These are phyloP conservation scores for Antrozous pallidus DNA, from an alignment of 2,797 vertebrate species.

Conservation along the genomic window DNA sequence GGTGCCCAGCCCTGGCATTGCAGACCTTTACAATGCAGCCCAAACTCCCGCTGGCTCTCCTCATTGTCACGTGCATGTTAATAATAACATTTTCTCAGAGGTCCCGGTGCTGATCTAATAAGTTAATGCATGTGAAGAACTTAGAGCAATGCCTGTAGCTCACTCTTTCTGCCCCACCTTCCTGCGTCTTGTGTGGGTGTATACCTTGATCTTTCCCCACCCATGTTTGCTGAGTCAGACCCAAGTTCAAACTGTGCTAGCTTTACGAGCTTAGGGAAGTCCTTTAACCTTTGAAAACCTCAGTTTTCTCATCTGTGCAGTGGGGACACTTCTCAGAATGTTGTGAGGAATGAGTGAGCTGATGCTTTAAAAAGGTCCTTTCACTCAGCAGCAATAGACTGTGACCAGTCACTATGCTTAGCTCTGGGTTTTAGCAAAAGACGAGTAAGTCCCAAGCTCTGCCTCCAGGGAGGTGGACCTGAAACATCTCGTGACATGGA, in stretches of 20 bases:
- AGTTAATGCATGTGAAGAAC: not conserved
- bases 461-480: fast-evolving
- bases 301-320: not conserved
- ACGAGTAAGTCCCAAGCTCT: not conserved
- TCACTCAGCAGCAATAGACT: not conserved
- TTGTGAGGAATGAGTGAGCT: not conserved
- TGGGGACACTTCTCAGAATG: not conserved
- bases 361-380: not conserved
- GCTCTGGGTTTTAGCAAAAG: not conserved
- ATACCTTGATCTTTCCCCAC: not conserved
- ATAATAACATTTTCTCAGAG: not conserved
- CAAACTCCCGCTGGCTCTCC: not conserved
- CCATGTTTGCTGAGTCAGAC: not conserved
- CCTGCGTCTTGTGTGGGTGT: not conserved
- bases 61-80: not conserved
- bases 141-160: not conserved
- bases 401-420: not conserved
- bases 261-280: not conserved
- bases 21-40: not conserved
- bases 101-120: not conserved
- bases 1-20: not conserved
- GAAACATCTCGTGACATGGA: not conserved
- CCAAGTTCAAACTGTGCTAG: not conserved
- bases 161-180: not conserved
- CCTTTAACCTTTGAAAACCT: not conserved